These are phyloP conservation scores for Agrochola lota DNA, from an alignment of 2,888 invertebrate species.

Conservation along the genomic window DNA sequence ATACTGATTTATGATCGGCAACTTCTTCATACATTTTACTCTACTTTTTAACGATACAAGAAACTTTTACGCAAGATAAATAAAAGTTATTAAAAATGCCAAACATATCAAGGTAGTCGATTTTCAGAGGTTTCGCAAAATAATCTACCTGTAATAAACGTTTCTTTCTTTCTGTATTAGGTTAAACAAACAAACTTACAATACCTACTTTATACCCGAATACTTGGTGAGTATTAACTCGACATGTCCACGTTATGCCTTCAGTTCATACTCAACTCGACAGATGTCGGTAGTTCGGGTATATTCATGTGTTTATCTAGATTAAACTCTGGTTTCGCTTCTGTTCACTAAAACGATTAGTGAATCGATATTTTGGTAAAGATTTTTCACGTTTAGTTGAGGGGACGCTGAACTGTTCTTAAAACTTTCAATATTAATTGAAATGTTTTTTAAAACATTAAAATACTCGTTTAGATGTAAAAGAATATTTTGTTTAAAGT, in stretches of 20 bases:
- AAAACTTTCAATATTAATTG: slow-evolving; percentile 8
- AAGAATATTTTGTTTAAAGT: neutral
- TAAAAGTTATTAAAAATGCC: neutral
- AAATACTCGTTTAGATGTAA: neutral
- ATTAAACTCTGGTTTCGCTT: slow-evolving; percentile 18
- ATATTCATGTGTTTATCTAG: neutral
- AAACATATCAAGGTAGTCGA: neutral
- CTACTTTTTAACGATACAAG: too few species aligned
- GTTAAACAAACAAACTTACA: slow-evolving; percentile 43
- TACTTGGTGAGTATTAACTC: slow-evolving; percentile 2
- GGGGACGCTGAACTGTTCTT: neutral
- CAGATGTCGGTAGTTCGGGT: slow-evolving; percentile 47
- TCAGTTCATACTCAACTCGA: slow-evolving; percentile 33
- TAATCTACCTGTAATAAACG: slow-evolving; percentile 41
- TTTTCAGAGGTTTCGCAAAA: slow-evolving; percentile 1
- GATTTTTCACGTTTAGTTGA: neutral
- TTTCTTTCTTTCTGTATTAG: slow-evolving; percentile 18
- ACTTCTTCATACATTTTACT: neutral
- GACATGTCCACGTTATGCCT: slow-evolving; percentile 36
- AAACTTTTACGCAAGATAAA: too few species aligned
- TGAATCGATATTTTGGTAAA: neutral
- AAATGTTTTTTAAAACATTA: neutral
- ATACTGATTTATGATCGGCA: neutral
- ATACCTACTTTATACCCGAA: slow-evolving; percentile 39
- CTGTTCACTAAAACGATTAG: slow-evolving; percentile 39